Base-by-base conservation (phyloP, 1,140 invertebrate species). In the Adoxophyes honmai region DNA sequence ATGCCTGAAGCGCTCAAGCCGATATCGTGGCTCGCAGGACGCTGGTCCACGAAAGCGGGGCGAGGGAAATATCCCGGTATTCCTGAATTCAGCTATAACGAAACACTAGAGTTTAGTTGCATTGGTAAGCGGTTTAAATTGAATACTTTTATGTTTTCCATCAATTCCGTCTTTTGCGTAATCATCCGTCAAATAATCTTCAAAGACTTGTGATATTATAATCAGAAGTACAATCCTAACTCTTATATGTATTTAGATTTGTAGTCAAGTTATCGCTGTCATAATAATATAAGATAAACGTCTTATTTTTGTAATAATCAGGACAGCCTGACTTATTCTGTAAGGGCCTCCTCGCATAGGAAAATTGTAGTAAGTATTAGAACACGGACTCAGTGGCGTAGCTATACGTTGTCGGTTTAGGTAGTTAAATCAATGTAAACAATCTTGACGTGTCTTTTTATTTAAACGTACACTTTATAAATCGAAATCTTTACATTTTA, bases 11-110 rank as follows among this genome's bases (percentile, higher is more conserved):
- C 86, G 38, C 14, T 93, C 4, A 86, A 86, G 55, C 88, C 91
- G 4, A 66, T 93, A 48, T 71, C 81, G 1, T 93, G 92, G 91
- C 72, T 93, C n/a, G 73, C 91, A 48, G 93, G 93, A 4, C 91
- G 77, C 48, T 94, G 93, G 93, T 66, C 64, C 53, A 91, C 91
- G 0, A 78, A 90, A 39, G 63, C 62, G 13, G 93, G 91, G 0
- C 55, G 66, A 21, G 93, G 92, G 6, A 65, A 75, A 34, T 94
- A 89, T 71, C 92, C 93, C 0, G 93, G 91, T 10, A 91, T 94
- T 38, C 80, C 90, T 51, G 77, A 90, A 1, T 93, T 94, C 52
- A 70, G 69, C 11, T 94, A 93, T 73, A 81, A 83, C 35, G 93
- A 94, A 66, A 89, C 91, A 62, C 68, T 94, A 1, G 90, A 90